These are phyloP conservation scores for Parnassius orleans DNA, from an alignment of 2,888 invertebrate genomes.

Conservation along the genomic window DNA sequence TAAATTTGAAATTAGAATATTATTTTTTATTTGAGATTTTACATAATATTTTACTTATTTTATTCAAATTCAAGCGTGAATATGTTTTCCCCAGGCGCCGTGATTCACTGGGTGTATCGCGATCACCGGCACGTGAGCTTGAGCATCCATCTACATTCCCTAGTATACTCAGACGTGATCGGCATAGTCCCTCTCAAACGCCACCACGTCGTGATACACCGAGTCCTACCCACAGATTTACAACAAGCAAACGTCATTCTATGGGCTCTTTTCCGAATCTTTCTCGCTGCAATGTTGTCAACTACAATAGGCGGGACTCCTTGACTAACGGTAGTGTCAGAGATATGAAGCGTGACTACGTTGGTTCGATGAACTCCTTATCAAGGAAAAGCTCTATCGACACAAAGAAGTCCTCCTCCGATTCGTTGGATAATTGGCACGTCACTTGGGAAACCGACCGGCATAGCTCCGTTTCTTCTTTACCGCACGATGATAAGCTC, in stretches of 20 bases:
- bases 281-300: slow-evolving; percentile 60
- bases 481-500: slow-evolving; percentile 79
- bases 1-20: no score
- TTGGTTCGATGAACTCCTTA: slow-evolving; percentile 66
- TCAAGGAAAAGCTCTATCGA: slow-evolving; percentile 77
- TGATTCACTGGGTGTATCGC: slow-evolving; percentile 81
- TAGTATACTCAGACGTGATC: slow-evolving; percentile 83
- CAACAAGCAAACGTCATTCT: slow-evolving; percentile 64
- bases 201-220: slow-evolving; percentile 74
- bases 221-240: slow-evolving; percentile 64
- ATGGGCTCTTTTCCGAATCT: slow-evolving; percentile 72
- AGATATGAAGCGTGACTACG: slow-evolving; percentile 79
- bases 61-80: slow-evolving; percentile 17
- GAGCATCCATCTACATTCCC: slow-evolving; percentile 88
- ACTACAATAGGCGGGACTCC: slow-evolving; percentile 71
- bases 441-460: slow-evolving; percentile 86
- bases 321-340: slow-evolving; percentile 59
- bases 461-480: slow-evolving; percentile 82
- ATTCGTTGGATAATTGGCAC: slow-evolving; percentile 86
- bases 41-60: background rate
- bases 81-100: slow-evolving; percentile 69
- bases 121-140: slow-evolving; percentile 80
- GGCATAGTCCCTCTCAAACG: slow-evolving; percentile 72
- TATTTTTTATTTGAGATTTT: background rate
- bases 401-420: slow-evolving; percentile 82